Evolutionary conservation across 1,140 invertebrate genomes (phyloP).

Genomic region (Bilobella aurantiaca): DNA sequence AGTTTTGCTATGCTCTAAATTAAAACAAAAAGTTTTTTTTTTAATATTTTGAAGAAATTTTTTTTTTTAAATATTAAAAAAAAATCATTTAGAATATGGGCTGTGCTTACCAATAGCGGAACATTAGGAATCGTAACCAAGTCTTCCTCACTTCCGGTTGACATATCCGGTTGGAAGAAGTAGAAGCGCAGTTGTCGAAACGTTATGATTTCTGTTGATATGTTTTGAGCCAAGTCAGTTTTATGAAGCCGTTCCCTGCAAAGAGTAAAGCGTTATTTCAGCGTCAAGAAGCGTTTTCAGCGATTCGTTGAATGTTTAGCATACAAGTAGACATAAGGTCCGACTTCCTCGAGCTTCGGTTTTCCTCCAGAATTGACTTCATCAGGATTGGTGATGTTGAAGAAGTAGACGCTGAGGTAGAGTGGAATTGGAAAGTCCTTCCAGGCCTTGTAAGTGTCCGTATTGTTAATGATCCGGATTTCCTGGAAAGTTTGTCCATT

Average conservation of each 20-base stretch:
- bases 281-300: constrained; percentile 11
- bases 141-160: constrained; percentile 25
- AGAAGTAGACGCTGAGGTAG: constrained; percentile 44
- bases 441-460: constrained; percentile 37
- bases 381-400: constrained; percentile 43
- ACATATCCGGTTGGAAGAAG: constrained; percentile 27
- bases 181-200: constrained; percentile 27
- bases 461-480: constrained; percentile 25
- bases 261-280: background rate
- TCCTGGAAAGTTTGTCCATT: constrained; percentile 17
- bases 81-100: no score
- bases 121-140: constrained; percentile 24
- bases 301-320: background rate
- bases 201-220: constrained; percentile 18
- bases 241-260: constrained; percentile 21
- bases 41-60: no score
- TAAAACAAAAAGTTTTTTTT: background rate
- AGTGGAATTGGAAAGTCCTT: constrained; percentile 42
- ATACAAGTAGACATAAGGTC: constrained; percentile 47
- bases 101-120: constrained; percentile 24
- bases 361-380: constrained; percentile 41
- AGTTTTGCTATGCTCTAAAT: constrained; percentile 18
- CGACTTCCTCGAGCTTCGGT: constrained; percentile 42
- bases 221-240: constrained; percentile 22
- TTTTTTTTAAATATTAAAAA: no score